These are phyloP conservation scores for Heliconius ethilla DNA, from an alignment of 2,888 invertebrate species.

Conservation along the genomic window DNA sequence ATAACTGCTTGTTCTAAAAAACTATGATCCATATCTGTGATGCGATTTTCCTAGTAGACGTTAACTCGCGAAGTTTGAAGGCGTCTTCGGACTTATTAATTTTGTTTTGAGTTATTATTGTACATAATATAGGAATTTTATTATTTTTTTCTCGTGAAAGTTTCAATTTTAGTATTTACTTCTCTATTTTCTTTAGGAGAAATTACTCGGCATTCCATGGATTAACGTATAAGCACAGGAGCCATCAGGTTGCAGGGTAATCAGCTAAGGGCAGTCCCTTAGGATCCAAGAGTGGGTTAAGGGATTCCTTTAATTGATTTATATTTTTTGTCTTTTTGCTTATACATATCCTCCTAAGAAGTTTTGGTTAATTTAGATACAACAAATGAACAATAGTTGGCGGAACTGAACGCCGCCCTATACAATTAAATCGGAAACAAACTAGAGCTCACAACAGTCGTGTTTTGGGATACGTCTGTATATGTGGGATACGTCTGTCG, in stretches of 20 bases:
- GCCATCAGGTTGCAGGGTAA: not conserved
- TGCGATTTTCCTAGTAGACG: slow-evolving; percentile 30
- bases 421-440: not conserved
- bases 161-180: no score
- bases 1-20: slow-evolving; percentile 46
- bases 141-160: not conserved
- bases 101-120: slow-evolving; percentile 28
- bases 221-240: not conserved
- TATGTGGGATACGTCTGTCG: not conserved
- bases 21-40: slow-evolving; percentile 45
- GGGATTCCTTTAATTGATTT: no score
- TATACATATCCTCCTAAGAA: no score
- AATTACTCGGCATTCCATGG: not conserved
- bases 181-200: not conserved
- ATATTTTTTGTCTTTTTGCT: no score
- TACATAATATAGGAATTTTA: slow-evolving; percentile 19
- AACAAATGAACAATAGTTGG: no score
- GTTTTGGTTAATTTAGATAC: no score
- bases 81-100: slow-evolving; percentile 38
- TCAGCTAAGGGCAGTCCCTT: not conserved
- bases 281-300: no score
- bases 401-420: not conserved
- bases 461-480: not conserved
- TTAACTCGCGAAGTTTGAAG: slow-evolving; percentile 38
- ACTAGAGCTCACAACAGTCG: not conserved